Conservation (phyloP, 2,113 vertebrate genomes). For the Willisornis vidua region DNA sequence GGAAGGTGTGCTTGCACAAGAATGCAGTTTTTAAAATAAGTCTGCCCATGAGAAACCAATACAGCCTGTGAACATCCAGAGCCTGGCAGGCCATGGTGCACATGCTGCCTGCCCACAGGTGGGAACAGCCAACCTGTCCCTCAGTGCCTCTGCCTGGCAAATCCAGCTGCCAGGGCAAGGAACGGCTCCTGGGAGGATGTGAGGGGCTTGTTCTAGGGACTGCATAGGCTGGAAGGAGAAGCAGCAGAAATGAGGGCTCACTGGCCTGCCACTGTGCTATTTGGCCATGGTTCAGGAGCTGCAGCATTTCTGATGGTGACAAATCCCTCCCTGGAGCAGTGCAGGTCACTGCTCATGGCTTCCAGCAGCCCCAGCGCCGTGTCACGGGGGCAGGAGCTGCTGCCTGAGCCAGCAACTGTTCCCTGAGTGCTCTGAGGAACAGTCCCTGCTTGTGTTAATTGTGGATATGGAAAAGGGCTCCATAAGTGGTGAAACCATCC, state of each 20-base stretch:
- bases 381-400: background rate
- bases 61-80: background rate
- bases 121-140: background rate
- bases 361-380: rapidly evolving
- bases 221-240: background rate
- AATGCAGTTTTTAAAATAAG: background rate
- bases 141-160: background rate
- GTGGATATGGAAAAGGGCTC: background rate
- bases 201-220: background rate
- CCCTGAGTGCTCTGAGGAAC: background rate
- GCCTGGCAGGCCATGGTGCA: background rate
- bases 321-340: background rate
- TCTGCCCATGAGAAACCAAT: background rate
- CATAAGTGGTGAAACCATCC: background rate
- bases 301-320: rapidly evolving
- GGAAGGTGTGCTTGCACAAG: background rate
- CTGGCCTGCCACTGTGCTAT: background rate
- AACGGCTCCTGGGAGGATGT: background rate
- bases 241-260: background rate
- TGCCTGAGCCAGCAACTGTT: background rate
- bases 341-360: background rate
- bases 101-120: background rate
- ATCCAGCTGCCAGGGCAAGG: background rate
- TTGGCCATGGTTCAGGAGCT: background rate
- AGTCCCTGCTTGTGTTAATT: too few species aligned